phyloP scores from a whole-genome alignment of 2,888 invertebrate genomes.

The Parthenolecanium corni region DNA sequence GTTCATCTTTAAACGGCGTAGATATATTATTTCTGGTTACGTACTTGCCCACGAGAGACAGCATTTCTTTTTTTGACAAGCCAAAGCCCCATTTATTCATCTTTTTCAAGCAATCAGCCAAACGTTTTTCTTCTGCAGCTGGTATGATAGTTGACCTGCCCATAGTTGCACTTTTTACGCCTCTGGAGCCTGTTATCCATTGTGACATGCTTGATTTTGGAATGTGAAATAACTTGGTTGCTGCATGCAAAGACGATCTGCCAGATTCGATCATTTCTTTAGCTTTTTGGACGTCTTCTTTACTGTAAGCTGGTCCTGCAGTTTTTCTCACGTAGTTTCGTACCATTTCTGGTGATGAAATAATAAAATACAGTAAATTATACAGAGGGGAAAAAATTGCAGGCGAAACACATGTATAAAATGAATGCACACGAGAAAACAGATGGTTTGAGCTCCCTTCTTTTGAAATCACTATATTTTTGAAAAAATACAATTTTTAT shows the following conservation, averaged over 20 bases:
- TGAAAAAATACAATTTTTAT: too few relatives aligned
- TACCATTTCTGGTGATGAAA: background rate
- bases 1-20: background rate
- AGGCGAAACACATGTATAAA: too few relatives aligned
- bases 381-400: too few relatives aligned
- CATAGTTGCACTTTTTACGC: slow-evolving; percentile 2
- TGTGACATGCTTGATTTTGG: background rate
- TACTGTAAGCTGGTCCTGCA: background rate
- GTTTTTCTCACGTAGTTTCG: slow-evolving; percentile 6
- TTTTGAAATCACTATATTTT: too few relatives aligned
- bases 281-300: background rate
- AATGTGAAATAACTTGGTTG: slow-evolving; percentile 6
- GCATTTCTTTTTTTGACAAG: slow-evolving; percentile 5
- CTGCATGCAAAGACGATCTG: background rate
- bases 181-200: background rate
- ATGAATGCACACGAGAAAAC: too few relatives aligned
- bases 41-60: background rate
- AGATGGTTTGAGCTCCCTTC: too few relatives aligned
- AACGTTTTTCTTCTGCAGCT: background rate
- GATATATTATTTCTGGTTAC: background rate
- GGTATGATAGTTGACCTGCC: background rate
- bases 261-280: background rate
- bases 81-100: slow-evolving; percentile 11
- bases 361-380: too few relatives aligned
- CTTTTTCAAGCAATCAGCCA: slow-evolving; percentile 2